These are phyloP conservation scores for Aporophyla nigra DNA, from an alignment of 2,888 invertebrate species.

Conservation along the genomic window DNA sequence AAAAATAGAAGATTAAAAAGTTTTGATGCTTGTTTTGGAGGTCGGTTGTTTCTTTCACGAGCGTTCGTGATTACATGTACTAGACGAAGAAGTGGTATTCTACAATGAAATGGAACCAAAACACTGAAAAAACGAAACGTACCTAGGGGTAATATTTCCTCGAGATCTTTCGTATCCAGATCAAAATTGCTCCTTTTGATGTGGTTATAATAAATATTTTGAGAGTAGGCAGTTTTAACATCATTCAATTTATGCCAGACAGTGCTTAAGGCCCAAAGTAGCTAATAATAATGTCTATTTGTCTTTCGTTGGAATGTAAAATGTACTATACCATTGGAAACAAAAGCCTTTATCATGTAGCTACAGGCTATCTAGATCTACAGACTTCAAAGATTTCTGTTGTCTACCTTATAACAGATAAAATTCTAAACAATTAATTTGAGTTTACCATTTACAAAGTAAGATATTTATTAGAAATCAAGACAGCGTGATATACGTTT, in stretches of 20 bases:
- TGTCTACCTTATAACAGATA: neutral
- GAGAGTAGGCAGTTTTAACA: neutral
- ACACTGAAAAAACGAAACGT: no score
- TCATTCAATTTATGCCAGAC: neutral
- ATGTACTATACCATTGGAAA: neutral
- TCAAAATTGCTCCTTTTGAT: neutral
- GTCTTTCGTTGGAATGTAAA: neutral
- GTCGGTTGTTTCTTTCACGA: no score
- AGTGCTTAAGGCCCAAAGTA: neutral
- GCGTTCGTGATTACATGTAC: no score
- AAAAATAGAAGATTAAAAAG: no score
- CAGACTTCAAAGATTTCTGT: neutral
- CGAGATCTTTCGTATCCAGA: no score
- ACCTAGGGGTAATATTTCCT: no score
- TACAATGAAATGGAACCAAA: no score
- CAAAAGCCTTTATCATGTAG: neutral
- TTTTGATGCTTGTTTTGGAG: no score
- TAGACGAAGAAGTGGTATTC: no score
- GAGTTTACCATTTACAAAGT: neutral
- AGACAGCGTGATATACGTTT: neutral
- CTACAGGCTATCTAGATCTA: neutral
- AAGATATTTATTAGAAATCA: neutral
- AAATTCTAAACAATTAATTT: constrained; percentile 12
- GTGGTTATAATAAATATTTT: neutral
- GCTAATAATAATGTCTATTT: neutral